A percentile compares a stretch with the other conserved stretches of the same genome.
Conservation (phyloP, 2,888 invertebrate species). For the Syrphus vitripennis region DNA sequence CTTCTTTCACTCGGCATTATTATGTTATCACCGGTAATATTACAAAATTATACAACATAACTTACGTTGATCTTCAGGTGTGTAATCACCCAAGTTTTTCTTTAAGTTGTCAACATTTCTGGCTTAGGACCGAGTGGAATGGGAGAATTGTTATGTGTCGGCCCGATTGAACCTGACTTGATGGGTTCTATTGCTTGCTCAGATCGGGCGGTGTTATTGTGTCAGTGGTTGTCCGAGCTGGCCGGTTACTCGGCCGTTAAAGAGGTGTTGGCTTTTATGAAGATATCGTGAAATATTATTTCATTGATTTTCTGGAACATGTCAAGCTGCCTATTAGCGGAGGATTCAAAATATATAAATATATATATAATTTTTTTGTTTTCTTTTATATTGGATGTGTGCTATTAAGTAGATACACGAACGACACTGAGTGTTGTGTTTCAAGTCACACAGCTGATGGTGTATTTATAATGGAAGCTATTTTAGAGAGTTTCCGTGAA, state of each 20-base stretch:
- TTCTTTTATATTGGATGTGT: slow-evolving; percentile 18
- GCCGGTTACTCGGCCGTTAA: slow-evolving; percentile 43
- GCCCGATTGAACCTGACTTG: slow-evolving; percentile 62
- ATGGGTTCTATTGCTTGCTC: slow-evolving; percentile 55
- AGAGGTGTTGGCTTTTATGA: slow-evolving; percentile 69
- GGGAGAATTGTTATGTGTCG: slow-evolving; percentile 37
- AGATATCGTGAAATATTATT: slow-evolving; percentile 70
- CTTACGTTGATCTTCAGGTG: slow-evolving; percentile 79
- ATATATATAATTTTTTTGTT: background rate
- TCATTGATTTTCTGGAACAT: slow-evolving; percentile 63
- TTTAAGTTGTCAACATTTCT: slow-evolving; percentile 80
- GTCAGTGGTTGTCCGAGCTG: slow-evolving; percentile 58
- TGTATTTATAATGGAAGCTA: slow-evolving; percentile 39
- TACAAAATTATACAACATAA: slow-evolving; percentile 74
- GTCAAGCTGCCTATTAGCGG: slow-evolving; percentile 54
- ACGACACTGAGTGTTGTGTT: slow-evolving; percentile 31
- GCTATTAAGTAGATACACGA: slow-evolving; percentile 8
- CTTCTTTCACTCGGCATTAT: slow-evolving; percentile 68
- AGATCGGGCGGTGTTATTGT: slow-evolving; percentile 58
- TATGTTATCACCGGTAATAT: slow-evolving; percentile 72
- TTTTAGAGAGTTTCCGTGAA: slow-evolving; percentile 8
- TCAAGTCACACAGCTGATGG: slow-evolving; percentile 5
- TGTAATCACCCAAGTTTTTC: slow-evolving; percentile 78
- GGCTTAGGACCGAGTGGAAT: slow-evolving; percentile 75
- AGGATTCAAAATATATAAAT: slow-evolving; percentile 16